phyloP scores from a whole-genome alignment of 2,113 vertebrate genomes.

The Condylura cristata region DNA sequence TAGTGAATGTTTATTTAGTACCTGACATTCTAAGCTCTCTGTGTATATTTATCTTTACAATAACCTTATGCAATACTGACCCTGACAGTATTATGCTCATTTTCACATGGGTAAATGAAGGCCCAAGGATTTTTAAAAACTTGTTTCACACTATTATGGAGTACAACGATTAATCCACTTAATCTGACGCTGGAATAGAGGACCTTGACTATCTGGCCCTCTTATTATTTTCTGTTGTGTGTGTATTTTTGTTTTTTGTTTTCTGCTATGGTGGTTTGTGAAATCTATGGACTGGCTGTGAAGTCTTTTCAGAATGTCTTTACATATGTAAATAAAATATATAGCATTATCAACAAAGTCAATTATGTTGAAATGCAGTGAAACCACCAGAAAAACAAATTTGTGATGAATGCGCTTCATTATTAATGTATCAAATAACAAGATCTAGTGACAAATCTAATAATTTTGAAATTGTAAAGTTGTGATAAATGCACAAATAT shows the following conservation, averaged over 20 bases:
- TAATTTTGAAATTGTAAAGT: neutral
- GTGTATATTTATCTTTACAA: slow-evolving; percentile 3
- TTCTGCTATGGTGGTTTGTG: neutral
- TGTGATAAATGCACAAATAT: neutral
- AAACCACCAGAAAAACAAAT: neutral
- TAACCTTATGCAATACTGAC: neutral
- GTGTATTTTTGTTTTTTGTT: neutral
- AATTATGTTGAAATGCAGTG: neutral
- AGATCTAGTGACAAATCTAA: neutral
- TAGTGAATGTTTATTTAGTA: neutral
- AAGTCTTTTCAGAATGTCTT: slow-evolving; percentile 9
- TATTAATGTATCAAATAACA: neutral
- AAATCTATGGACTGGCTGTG: neutral
- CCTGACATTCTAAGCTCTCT: neutral
- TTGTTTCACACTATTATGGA: neutral
- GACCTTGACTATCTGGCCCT: neutral
- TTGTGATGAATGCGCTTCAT: neutral
- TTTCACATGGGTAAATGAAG: slow-evolving; percentile 12
- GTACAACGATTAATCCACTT: neutral
- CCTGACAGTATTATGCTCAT: neutral
- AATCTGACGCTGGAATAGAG: neutral
- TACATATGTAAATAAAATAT: neutral
- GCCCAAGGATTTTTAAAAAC: neutral
- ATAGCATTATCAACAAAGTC: neutral
- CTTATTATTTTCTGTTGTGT: neutral